Conservation (phyloP, 2,888 invertebrate genomes). For the Ligdia adustata region DNA sequence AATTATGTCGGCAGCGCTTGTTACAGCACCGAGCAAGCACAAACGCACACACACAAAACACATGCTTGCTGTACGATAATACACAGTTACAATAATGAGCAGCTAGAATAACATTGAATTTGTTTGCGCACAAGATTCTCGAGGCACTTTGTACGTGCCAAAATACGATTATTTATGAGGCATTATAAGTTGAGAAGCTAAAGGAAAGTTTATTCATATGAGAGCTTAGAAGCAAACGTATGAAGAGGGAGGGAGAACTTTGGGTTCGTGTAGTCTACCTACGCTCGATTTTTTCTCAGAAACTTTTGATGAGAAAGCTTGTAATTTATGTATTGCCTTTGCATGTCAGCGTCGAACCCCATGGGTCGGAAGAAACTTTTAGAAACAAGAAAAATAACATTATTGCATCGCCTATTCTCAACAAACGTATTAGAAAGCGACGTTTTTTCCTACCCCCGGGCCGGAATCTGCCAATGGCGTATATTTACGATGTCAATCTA, state of each 20-base stretch:
- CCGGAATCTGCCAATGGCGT: constrained; percentile 55
- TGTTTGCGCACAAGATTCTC: constrained; percentile 19
- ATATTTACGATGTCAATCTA: constrained; percentile 74
- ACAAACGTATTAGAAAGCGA: constrained; percentile 16
- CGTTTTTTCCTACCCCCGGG: constrained; percentile 29
- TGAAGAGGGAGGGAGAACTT: not conserved
- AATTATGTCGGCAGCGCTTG: constrained; percentile 14
- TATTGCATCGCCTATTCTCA: constrained; percentile 4
- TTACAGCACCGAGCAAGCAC: constrained; percentile 4
- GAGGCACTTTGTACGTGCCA: constrained; percentile 12
- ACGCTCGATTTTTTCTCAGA: too few relatives aligned
- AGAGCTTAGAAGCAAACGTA: constrained; percentile 1
- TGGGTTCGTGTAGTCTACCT: too few relatives aligned
- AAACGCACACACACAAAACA: constrained; percentile 3
- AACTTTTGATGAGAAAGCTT: too few relatives aligned
- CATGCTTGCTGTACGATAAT: constrained; percentile 10
- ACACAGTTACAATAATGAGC: constrained; percentile 26
- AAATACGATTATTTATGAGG: constrained; percentile 23
- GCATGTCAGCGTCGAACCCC: not conserved
- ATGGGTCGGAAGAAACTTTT: not conserved
- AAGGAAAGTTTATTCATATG: constrained; percentile 11
- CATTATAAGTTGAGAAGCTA: constrained; percentile 17
- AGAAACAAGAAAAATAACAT: constrained; percentile 1
- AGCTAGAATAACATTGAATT: constrained; percentile 19
- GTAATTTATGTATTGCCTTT: too few relatives aligned